Percentiles rank a stretch among this genome's conserved stretches.
Conservation (phyloP, 2,888 invertebrate species). For the Sminthurinus aureus region DNA sequence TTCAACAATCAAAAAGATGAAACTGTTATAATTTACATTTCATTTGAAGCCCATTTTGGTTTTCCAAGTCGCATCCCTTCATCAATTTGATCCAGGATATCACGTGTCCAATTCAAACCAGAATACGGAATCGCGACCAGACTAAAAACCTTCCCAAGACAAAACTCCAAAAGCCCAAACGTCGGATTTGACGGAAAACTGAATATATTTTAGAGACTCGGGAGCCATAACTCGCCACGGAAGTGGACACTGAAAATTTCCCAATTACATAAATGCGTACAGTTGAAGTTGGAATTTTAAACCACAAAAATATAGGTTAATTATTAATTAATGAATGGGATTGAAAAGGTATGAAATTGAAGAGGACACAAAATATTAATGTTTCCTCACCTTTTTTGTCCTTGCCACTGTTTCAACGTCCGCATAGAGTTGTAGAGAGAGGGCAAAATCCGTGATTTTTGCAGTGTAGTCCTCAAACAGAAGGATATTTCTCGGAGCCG, state of each 20-base stretch:
- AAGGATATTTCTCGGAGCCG: background rate
- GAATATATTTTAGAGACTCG: background rate
- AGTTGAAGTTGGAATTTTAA: too few relatives aligned
- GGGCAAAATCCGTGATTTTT: background rate
- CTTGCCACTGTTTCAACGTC: background rate
- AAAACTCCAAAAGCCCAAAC: conserved; percentile 1
- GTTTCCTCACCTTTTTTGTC: background rate
- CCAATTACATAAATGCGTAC: too few relatives aligned
- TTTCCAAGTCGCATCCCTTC: background rate
- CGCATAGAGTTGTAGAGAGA: background rate
- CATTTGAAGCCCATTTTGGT: background rate
- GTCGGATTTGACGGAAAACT: background rate
- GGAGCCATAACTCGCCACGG: background rate
- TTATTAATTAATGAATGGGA: too few relatives aligned
- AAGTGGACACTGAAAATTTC: too few relatives aligned
- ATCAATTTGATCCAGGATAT: background rate
- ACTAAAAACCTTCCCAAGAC: background rate
- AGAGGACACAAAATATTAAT: background rate
- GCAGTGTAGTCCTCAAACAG: background rate
- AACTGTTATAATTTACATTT: background rate
- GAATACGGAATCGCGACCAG: background rate
- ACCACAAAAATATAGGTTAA: background rate
- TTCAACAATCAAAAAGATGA: too few relatives aligned
- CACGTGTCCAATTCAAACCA: background rate
- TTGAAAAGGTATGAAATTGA: too few relatives aligned